Conservation (phyloP, 2,888 invertebrate species). For the Limnephilus rhombicus region DNA sequence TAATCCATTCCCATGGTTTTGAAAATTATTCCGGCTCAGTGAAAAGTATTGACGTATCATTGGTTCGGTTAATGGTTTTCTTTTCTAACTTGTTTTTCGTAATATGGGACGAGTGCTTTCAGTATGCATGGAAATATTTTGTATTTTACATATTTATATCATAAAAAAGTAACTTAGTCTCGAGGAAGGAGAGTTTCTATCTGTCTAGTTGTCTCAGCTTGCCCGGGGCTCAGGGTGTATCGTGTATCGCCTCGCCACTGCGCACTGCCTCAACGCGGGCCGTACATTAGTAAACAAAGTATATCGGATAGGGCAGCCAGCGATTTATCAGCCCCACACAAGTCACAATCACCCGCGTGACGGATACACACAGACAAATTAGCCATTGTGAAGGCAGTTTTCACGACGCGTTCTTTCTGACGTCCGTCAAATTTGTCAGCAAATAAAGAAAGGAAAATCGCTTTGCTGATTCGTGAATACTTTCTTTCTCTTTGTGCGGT, state of each 20-base stretch:
- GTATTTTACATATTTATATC: too few species aligned
- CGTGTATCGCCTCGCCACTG: background rate
- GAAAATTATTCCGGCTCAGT: too few species aligned
- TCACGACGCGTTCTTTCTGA: slow-evolving; percentile 30
- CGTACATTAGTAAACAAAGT: background rate
- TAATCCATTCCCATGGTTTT: too few species aligned
- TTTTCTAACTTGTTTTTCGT: background rate
- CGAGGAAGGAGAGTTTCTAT: background rate
- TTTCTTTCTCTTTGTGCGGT: slow-evolving; percentile 1
- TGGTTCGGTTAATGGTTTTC: background rate
- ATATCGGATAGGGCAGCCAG: background rate
- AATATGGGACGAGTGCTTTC: too few species aligned
- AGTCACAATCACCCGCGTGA: slow-evolving; percentile 25
- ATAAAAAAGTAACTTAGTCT: too few species aligned
- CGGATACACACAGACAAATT: slow-evolving; percentile 36
- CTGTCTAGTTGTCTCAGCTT: background rate
- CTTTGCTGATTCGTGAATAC: slow-evolving; percentile 2
- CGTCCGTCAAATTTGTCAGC: slow-evolving; percentile 23
- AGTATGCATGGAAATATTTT: too few species aligned
- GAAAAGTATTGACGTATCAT: background rate
- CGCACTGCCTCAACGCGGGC: background rate
- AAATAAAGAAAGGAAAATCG: slow-evolving; percentile 38
- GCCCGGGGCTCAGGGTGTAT: too few species aligned
- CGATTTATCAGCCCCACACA: slow-evolving; percentile 32
- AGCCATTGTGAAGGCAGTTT: slow-evolving; percentile 45